Percentiles rank a stretch among this genome's conserved stretches.
Conservation (phyloP, 2,888 invertebrate genomes). For the Conchocele bisecta region DNA sequence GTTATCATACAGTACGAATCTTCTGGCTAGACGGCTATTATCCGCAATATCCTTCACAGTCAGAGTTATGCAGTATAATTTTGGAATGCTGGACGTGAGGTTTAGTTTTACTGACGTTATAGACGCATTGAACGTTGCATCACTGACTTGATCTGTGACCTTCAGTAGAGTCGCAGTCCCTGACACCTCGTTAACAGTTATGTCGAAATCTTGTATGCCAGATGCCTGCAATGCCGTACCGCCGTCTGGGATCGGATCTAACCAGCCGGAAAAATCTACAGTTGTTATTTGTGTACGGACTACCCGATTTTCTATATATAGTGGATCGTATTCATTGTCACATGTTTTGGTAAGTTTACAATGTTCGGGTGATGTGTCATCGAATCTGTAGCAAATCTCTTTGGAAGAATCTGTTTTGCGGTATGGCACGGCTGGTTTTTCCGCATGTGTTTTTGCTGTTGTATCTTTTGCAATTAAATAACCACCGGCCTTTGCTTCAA, state of each 20-base stretch:
- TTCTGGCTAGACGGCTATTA: conserved; percentile 39
- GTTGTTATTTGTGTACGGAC: conserved; percentile 25
- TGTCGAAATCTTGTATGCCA: conserved; percentile 37
- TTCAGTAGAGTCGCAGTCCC: conserved; percentile 1
- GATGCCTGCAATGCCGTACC: conserved; percentile 43
- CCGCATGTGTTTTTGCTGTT: no score
- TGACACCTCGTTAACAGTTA: conserved; percentile 28
- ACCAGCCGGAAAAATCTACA: conserved; percentile 50
- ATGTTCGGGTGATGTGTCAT: conserved; percentile 31
- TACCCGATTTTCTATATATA: conserved; percentile 21
- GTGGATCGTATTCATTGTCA: conserved; percentile 32
- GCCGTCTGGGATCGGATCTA: conserved; percentile 46
- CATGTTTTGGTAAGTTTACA: conserved; percentile 26
- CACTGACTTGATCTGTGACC: no score
- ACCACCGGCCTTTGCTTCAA: no score
- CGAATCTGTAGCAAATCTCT: conserved; percentile 49
- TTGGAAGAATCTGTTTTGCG: no score
- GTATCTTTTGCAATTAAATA: no score
- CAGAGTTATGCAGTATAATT: conserved; percentile 45
- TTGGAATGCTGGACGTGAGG: no score
- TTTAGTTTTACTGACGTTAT: no score
- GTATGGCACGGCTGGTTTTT: no score
- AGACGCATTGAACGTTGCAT: no score
- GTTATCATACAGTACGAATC: conserved; percentile 55
- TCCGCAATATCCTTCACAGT: conserved; percentile 47